Conservation (phyloP, 2,797 vertebrate species). For the Argyrosomus regius region DNA sequence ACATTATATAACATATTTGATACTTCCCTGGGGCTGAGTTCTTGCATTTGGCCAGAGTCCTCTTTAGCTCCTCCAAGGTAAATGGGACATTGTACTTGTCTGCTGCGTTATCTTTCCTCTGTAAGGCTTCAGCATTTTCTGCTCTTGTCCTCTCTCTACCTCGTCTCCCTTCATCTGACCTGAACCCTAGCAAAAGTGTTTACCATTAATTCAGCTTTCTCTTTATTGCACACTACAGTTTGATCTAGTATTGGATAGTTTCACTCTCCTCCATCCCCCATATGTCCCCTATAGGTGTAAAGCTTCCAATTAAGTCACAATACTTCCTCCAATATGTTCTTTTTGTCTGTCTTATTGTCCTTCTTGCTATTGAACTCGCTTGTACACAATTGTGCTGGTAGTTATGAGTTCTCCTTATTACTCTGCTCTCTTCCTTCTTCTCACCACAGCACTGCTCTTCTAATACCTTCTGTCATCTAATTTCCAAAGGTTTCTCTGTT, state of each 20-base stretch:
- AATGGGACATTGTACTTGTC: neutral
- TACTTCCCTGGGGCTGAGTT: neutral
- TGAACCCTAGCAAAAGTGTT: neutral
- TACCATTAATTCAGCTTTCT: neutral
- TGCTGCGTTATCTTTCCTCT: neutral
- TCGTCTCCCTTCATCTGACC: neutral
- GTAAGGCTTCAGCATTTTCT: neutral
- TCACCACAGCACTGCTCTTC: neutral
- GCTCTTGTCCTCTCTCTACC: neutral
- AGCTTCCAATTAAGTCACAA: neutral
- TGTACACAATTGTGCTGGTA: neutral
- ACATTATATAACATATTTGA: neutral
- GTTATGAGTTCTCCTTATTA: neutral
- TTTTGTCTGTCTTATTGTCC: neutral
- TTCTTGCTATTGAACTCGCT: neutral
- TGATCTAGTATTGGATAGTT: conserved; percentile 10
- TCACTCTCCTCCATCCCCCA: neutral
- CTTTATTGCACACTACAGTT: neutral
- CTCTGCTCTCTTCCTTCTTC: neutral
- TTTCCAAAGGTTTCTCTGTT: neutral
- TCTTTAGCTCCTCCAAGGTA: neutral
- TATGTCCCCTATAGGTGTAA: neutral
- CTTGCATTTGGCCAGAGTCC: neutral
- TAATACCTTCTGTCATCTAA: neutral
- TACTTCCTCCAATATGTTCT: neutral